phyloP scores from a whole-genome alignment of 1,140 invertebrate genomes.

The Diabrotica virgifera region DNA sequence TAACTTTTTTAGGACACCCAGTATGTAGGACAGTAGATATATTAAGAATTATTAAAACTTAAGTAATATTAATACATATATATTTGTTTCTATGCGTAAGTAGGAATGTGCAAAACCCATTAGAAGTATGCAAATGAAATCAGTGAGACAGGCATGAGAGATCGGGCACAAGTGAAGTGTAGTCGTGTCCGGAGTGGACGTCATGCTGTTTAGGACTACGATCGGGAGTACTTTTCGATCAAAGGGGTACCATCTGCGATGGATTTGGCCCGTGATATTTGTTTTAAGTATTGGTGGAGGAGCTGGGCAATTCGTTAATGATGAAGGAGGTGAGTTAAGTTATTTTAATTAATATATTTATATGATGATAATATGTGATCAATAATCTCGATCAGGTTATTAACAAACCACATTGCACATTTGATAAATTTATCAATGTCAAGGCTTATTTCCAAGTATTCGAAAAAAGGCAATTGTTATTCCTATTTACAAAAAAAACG shows the following conservation, averaged over 20 bases:
- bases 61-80: background rate
- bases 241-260: background rate
- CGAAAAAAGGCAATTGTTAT: too few species aligned
- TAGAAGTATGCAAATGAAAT: slow-evolving; percentile 1
- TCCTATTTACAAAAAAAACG: too few species aligned
- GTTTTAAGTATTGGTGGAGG: background rate
- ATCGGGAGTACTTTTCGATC: background rate
- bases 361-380: too few species aligned
- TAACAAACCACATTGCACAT: too few species aligned
- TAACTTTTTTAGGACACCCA: too few species aligned
- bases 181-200: background rate
- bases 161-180: background rate
- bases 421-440: too few species aligned
- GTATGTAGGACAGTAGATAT: too few species aligned
- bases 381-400: too few species aligned
- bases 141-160: background rate
- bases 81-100: background rate
- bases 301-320: background rate
- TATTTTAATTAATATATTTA: too few species aligned
- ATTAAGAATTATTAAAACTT: too few species aligned
- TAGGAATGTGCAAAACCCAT: background rate
- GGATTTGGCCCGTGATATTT: background rate
- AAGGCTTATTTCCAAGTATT: too few species aligned
- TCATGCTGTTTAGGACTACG: background rate
- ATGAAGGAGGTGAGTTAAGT: background rate